A percentile compares a stretch with the other conserved stretches of the same genome.
phyloP scores from a whole-genome alignment of 2,888 invertebrate genomes.

The Phlogophora meticulosa region DNA sequence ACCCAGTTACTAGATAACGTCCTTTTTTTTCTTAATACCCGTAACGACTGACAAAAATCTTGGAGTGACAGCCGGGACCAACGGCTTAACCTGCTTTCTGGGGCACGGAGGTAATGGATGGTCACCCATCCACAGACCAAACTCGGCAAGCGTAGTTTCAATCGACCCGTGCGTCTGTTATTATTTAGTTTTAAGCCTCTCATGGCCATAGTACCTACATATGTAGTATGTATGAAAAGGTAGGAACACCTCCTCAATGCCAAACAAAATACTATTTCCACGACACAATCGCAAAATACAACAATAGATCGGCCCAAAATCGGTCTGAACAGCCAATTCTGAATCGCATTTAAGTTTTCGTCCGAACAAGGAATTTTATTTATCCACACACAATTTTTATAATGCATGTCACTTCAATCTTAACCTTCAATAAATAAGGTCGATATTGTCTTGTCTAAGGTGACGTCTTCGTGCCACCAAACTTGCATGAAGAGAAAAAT shows the following conservation, averaged over 20 bases:
- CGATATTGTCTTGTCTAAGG: constrained; percentile 19
- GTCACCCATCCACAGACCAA: too few species aligned
- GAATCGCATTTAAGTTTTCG: constrained; percentile 64
- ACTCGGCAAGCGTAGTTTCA: too few species aligned
- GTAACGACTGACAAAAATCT: too few species aligned
- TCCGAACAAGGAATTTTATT: constrained; percentile 56
- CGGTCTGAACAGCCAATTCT: constrained; percentile 57
- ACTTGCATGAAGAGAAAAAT: constrained; percentile 61
- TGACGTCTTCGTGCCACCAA: constrained; percentile 23
- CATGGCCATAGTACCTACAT: background rate
- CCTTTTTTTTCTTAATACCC: background rate
- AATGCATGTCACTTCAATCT: constrained; percentile 17
- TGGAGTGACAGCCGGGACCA: too few species aligned
- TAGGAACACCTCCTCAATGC: constrained; percentile 11
- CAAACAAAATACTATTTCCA: constrained; percentile 26
- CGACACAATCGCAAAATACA: constrained; percentile 30
- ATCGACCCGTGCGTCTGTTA: too few species aligned
- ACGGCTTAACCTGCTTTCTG: too few species aligned
- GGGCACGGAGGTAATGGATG: too few species aligned
- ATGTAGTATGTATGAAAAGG: background rate
- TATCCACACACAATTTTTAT: constrained; percentile 39
- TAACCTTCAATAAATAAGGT: constrained; percentile 3
- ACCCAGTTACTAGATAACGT: too few species aligned
- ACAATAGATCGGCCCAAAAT: constrained; percentile 51
- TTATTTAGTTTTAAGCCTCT: too few species aligned